Percentiles rank a stretch among this genome's conserved stretches.
phyloP scores from a whole-genome alignment of 2,797 vertebrate species.

The Chanos chanos region DNA sequence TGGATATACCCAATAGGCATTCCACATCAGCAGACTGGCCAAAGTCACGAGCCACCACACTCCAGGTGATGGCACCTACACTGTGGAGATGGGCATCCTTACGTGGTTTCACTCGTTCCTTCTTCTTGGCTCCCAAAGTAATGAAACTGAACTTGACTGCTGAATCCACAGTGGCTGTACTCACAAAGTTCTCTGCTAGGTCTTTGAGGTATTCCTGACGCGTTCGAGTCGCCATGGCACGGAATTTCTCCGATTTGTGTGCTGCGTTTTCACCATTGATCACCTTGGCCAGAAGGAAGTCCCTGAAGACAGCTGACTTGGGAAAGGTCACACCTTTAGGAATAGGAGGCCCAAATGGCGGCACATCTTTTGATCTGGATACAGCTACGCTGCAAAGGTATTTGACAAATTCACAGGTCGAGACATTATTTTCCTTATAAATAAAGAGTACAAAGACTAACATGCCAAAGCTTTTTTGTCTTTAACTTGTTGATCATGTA shows the following conservation, averaged over 20 bases:
- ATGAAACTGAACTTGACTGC: slow-evolving; percentile 98
- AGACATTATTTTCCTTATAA: no score
- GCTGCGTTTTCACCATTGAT: slow-evolving; percentile 97
- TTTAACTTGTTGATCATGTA: no score
- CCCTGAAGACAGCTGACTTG: slow-evolving; percentile 97
- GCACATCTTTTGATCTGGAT: slow-evolving; percentile 96
- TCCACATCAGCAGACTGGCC: slow-evolving; percentile 85
- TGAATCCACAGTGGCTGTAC: slow-evolving; percentile 87
- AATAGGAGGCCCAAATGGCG: slow-evolving; percentile 92
- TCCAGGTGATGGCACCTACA: slow-evolving; percentile 90
- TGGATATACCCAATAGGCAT: slow-evolving; percentile 92
- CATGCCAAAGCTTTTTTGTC: no score
- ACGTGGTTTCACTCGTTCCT: slow-evolving; percentile 87
- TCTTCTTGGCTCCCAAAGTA: slow-evolving; percentile 92
- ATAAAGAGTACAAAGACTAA: no score
- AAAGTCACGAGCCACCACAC: slow-evolving; percentile 86
- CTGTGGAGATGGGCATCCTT: slow-evolving; percentile 89
- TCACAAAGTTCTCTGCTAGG: slow-evolving; percentile 94
- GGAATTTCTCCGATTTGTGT: slow-evolving; percentile 96
- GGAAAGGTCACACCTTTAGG: slow-evolving; percentile 97
- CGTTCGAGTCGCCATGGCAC: slow-evolving; percentile 94
- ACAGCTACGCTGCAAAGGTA: slow-evolving; percentile 82
- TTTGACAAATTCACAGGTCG: no score
- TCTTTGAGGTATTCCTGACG: slow-evolving; percentile 97
- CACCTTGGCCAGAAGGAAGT: slow-evolving; percentile 98